Base-by-base conservation (phyloP, 2,888 invertebrate genomes). In the Tachina lurida region DNA sequence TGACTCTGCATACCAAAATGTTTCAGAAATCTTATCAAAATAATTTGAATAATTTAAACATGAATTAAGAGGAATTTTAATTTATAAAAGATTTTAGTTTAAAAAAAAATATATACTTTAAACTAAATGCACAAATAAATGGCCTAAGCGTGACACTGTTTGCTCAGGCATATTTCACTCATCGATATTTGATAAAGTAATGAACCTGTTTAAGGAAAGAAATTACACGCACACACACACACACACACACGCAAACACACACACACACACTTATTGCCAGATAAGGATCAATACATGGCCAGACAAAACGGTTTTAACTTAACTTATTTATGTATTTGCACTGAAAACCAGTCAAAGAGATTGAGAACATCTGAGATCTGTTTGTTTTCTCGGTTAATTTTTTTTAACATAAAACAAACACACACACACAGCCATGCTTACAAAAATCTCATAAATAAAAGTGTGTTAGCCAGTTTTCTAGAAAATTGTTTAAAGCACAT, bases 311-410 rank as follows among this genome's bases (percentile, higher is more conserved):
- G 17, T 60, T 22, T 41, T 41, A 58, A 22, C 67, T 68, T n/a
- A 68, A 39, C 31, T 31, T 31, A 60, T 77, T 31, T 31, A 60
- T 77, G 43, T 15, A 9, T 56, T 39, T 31, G n/a, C 10, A 62
- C 10, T 7, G 22, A 74, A 71, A 58, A 80, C 43, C 52, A 58
- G 80, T 70, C 54, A 43, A 56, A 70, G 56, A 84, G 80, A 84
- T 75, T 84, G 41, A 80, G 80, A 79, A 84, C 79, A 84, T 80
- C 80, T 70, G 1, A 62, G 56, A 75, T 75, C 43, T 17, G 17
- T 17, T 54, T 60, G 41, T 68, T 45, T 54, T 70, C 39, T 58
- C 17, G 60, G n/a, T 15, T 47, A 3, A 8, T 13, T 41, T 43
- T 41, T 43, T 17, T 58, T 15, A 13, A 31, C 17, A 39, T 39